phyloP scores from a whole-genome alignment of 2,113 vertebrate species.

The Glaucidium brasilianum region DNA sequence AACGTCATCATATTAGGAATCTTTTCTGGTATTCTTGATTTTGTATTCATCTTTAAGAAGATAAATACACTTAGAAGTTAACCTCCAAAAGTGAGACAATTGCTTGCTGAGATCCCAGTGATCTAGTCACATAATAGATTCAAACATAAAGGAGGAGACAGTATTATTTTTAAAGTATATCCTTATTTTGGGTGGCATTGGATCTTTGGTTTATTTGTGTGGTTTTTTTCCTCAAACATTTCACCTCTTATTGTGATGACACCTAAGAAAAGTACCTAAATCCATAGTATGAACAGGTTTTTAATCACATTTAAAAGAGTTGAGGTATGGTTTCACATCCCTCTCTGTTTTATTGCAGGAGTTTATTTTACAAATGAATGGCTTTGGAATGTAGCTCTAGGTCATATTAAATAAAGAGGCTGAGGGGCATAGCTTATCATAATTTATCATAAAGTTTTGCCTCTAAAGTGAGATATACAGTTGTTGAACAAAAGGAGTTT shows the following conservation, averaged over 20 bases:
- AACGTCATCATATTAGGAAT: background rate
- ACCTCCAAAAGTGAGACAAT: background rate
- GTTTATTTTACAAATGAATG: background rate
- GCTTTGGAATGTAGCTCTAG: background rate
- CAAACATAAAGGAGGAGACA: background rate
- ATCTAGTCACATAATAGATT: background rate
- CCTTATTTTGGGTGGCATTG: background rate
- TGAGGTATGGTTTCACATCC: background rate
- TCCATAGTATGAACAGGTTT: background rate
- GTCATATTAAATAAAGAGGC: background rate
- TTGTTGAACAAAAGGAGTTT: background rate
- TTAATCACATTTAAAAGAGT: background rate
- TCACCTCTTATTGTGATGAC: background rate
- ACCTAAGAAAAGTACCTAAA: background rate
- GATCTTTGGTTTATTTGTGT: background rate
- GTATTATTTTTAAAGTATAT: background rate
- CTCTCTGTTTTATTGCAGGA: background rate
- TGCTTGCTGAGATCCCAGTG: background rate
- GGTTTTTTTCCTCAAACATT: fast-evolving
- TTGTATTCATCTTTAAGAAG: background rate
- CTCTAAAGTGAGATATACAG: background rate
- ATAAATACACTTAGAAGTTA: background rate
- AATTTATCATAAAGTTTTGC: background rate
- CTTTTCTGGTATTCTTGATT: background rate
- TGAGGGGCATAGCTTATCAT: background rate